Evolutionary conservation across 2,888 invertebrate genomes (phyloP), one percentile per base, ranked within the genome.

Genomic region (Panorpa germanica): DNA sequence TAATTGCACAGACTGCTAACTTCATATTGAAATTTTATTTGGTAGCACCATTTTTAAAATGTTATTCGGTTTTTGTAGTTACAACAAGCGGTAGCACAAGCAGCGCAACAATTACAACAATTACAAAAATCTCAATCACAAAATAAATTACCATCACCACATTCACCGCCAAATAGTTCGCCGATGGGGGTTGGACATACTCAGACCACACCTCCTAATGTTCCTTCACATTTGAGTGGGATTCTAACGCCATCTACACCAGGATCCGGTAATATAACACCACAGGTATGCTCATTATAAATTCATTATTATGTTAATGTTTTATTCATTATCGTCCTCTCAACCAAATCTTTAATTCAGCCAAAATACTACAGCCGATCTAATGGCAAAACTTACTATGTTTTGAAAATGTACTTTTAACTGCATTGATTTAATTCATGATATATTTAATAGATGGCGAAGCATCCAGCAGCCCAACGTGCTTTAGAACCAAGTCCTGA

Each of bases 401-500:
- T n/a, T n/a, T n/a, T n/a, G n/a, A n/a, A n/a, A n/a, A n/a, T n/a
- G n/a, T 20, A 20, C n/a, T 20, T 20, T 20, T 20, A 7, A n/a
- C 7, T n/a, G n/a, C n/a, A n/a, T 45, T 49, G 8, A 47, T 49
- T 12, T 42, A 44, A n/a, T 38, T 49, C 3, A 47, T 50, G 5
- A 43, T 50, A 33, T 45, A 38, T 35, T 40, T 50, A n/a, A n/a
- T n/a, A n/a, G 28, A 43, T 55, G 38, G 53, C 57, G 28, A 59
- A 59, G 28, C 50, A 55, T 34, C 47, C 58, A 8, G 52, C 55
- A 13, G 53, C 68, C 35, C 68, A 70, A 26, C 67, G 78, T 38
- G 67, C 74, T 37, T 64, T 78, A 39, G 85, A 86, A 47, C 81
- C 82, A 3, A 73, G 76, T 15, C 75, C 82, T 3, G 93, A 95